Base-by-base conservation (phyloP, 2,888 invertebrate species). In the Leptogaster cylindrica region DNA sequence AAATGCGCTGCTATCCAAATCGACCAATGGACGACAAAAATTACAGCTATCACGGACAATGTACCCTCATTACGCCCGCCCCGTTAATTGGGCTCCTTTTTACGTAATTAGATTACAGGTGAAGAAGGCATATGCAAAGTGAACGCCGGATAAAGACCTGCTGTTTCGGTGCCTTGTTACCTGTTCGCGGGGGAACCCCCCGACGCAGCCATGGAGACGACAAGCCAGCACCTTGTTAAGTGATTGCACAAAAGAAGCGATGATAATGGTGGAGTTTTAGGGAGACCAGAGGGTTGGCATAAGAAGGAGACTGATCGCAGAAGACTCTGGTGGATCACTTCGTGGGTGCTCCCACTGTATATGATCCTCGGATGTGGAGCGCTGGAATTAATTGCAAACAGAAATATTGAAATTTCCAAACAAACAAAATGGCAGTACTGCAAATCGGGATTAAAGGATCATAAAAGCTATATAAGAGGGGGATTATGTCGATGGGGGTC, bases 141-240 rank as follows among this genome's bases (percentile, higher is more conserved):
- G 20, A 18, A n/a, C n/a, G n/a, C 12, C 28, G 12, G 36, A 1
- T 20, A 36, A 20, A 12, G 33, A 36, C 39, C 36, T 55, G 48
- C 20, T 20, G 36, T 12, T 50, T 50, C 14, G 50, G 36, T 55
- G 31, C 39, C 36, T 36, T 36, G 55, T 55, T 55, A 55, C 55
- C 55, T 23, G 12, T 25, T n/a, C n/a, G n/a, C 28, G 55, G 55
- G n/a, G n/a, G n/a, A n/a, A n/a, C n/a, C 36, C 25, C 6, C 28
- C 14, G 12, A 6, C 27, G 12, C 8, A 18, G 14, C 6, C 5
- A 16, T 16, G 2, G 18, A 39, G 23, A 55, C 39, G 55, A 55
- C 55, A 55, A 23, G 55, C 14, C 55, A 39, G 39, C 55, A 55
- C 55, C 55, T 55, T 36, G 55, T 55, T 55, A 39, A 33, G 55